Conservation (phyloP, 2,797 vertebrate genomes). For the Chloroceryle amazona region DNA sequence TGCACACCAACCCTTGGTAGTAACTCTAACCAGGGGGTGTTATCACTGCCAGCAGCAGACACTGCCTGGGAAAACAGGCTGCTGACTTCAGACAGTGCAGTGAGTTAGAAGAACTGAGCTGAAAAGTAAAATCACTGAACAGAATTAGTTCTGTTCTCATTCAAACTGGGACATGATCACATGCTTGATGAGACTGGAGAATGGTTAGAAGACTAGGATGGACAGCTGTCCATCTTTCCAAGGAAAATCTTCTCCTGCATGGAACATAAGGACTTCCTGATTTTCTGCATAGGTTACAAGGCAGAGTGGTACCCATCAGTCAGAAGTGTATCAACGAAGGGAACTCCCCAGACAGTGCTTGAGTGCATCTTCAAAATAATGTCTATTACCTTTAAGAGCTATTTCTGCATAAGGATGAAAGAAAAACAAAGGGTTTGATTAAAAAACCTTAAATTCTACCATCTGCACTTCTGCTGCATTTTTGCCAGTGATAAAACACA, state of each 20-base stretch:
- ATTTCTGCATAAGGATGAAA: not conserved
- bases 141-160: too few relatives aligned
- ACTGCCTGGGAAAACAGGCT: too few relatives aligned
- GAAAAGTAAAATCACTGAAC: too few relatives aligned
- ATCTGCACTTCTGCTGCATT: not conserved
- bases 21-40: too few relatives aligned
- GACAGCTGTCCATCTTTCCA: not conserved
- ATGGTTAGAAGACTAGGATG: not conserved
- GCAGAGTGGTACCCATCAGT: not conserved
- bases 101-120: too few relatives aligned
- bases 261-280: not conserved
- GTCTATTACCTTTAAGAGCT: not conserved
- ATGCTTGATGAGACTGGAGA: not conserved
- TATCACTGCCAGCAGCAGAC: too few relatives aligned
- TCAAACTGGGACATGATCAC: not conserved
- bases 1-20: too few relatives aligned
- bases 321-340: not conserved
- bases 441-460: not conserved
- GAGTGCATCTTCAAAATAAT: not conserved
- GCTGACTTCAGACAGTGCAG: too few relatives aligned
- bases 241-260: not conserved
- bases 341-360: not conserved
- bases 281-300: not conserved
- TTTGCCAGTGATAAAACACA: not conserved
- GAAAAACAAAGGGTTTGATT: not conserved